phyloP scores from a whole-genome alignment of 2,113 vertebrate species.

The Naja naja region DNA sequence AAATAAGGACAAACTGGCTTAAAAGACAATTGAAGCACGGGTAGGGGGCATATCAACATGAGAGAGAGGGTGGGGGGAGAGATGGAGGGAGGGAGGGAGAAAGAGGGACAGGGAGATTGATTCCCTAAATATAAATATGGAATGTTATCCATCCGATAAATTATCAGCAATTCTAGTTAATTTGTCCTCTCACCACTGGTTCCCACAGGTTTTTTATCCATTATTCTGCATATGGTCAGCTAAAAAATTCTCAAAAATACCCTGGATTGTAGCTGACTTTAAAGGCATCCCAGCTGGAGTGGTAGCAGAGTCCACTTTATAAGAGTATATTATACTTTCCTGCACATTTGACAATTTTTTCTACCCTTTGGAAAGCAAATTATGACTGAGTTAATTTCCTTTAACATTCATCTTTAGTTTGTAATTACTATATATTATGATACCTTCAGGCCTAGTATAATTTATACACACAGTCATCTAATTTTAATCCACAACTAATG shows the following conservation, averaged over 20 bases:
- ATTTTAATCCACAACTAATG: not conserved
- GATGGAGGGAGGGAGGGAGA: no score
- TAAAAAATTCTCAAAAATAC: not conserved
- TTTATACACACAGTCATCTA: not conserved
- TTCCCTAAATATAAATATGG: no score
- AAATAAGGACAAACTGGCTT: not conserved
- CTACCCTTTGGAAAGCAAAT: not conserved
- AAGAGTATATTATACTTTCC: rapidly evolving
- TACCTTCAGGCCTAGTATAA: not conserved
- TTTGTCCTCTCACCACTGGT: not conserved
- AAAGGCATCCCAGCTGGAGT: rapidly evolving
- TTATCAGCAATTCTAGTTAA: not conserved
- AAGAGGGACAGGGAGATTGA: no score
- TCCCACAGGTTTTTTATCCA: not conserved
- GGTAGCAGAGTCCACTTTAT: not conserved
- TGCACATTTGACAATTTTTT: not conserved
- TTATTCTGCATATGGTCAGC: not conserved
- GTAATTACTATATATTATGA: rapidly evolving
- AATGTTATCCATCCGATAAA: not conserved
- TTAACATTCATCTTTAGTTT: not conserved
- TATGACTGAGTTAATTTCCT: not conserved
- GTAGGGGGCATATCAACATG: not conserved
- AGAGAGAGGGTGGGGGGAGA: not conserved
- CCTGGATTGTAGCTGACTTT: not conserved
- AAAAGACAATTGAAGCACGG: not conserved